Evolutionary conservation across 2,888 invertebrate genomes (phyloP), one percentile per base, ranked within the genome.

Genomic region (Patella ulyssiponensis): DNA sequence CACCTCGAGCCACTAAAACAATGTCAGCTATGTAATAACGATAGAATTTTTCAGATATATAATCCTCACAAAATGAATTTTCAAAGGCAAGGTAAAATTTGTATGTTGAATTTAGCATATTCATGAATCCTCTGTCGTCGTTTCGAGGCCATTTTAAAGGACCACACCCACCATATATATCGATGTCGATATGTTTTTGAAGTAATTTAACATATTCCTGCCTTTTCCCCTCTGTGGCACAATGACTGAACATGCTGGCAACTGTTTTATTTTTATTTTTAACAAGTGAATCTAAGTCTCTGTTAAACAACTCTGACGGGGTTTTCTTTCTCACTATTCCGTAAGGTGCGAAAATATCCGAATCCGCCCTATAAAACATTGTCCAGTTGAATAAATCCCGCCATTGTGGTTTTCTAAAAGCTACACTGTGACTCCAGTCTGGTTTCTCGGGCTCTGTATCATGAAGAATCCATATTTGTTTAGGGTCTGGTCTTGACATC

Each of bases 31-130:
- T n/a, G 20, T 64, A 64, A 11, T n/a, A 23, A 17, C 9, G 17
- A 20, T 20, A 64, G 64, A 64, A 64, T 64, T 64, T 64, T 64
- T 64, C 64, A 20, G 64, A 17, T 20, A 64, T 64, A n/a, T 64
- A 64, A 11, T 64, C 64, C n/a, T n/a, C n/a, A 64, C 64, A 64
- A 15, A 64, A 64, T 20, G n/a, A 20, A 1, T n/a, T 64, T 5
- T 64, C 64, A 64, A 64, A 64, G 7, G 64, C 7, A 1, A 64
- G 20, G 20, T 20, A 64, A 23, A 64, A 64, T n/a, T 64, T 64
- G 3, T 64, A 64, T 5, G 9, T 15, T 64, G 11, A 20, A 15
- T 64, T 64, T 11, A 64, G n/a, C 9, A 20, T n/a, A 64, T 20
- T 12, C 11, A n/a, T n/a, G 17, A n/a, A 64, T 12, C 20, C 64